A percentile compares a stretch with the other conserved stretches of the same genome.
These are phyloP conservation scores for Drosophila koepferae DNA, from an alignment of 2,888 invertebrate species.

Conservation along the genomic window DNA sequence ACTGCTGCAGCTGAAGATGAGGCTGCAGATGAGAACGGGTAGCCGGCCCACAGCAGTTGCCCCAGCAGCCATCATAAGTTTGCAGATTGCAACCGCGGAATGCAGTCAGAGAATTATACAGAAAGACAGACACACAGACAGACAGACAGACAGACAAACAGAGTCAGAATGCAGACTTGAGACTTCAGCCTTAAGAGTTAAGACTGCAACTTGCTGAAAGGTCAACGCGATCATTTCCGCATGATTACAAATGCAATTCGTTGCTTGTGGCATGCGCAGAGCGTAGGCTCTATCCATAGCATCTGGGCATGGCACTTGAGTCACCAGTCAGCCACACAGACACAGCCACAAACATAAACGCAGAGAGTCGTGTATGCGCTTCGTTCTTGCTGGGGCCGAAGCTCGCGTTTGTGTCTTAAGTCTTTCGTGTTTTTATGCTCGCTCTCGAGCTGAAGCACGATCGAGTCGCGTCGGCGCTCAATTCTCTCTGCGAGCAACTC, in stretches of 20 bases:
- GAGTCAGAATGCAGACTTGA: slow-evolving; percentile 36
- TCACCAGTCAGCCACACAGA: slow-evolving; percentile 30
- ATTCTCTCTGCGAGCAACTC: slow-evolving; percentile 40
- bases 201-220: slow-evolving; percentile 78
- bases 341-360: slow-evolving; percentile 7
- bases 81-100: slow-evolving; percentile 60
- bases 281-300: slow-evolving; percentile 34
- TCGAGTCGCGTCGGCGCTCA: slow-evolving; percentile 14
- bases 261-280: slow-evolving; percentile 47
- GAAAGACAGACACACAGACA: slow-evolving; percentile 2
- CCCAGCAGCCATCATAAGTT: slow-evolving; percentile 50
- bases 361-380: background rate
- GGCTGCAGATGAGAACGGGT: slow-evolving; percentile 21
- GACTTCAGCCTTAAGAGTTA: slow-evolving; percentile 44
- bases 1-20: slow-evolving; percentile 14
- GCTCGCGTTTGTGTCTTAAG: slow-evolving; percentile 48
- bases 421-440: slow-evolving; percentile 40
- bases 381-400: slow-evolving; percentile 36
- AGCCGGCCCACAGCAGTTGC: slow-evolving; percentile 10
- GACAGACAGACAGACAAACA: slow-evolving; percentile 20
- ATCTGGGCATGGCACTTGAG: slow-evolving; percentile 47
- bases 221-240: slow-evolving; percentile 84
- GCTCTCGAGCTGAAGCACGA: background rate
- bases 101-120: slow-evolving; percentile 36
- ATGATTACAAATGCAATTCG: slow-evolving; percentile 81